A percentile compares a stretch with the other conserved stretches of the same genome.
Conservation (phyloP, 2,113 vertebrate species). For the Pelecanus crispus region DNA sequence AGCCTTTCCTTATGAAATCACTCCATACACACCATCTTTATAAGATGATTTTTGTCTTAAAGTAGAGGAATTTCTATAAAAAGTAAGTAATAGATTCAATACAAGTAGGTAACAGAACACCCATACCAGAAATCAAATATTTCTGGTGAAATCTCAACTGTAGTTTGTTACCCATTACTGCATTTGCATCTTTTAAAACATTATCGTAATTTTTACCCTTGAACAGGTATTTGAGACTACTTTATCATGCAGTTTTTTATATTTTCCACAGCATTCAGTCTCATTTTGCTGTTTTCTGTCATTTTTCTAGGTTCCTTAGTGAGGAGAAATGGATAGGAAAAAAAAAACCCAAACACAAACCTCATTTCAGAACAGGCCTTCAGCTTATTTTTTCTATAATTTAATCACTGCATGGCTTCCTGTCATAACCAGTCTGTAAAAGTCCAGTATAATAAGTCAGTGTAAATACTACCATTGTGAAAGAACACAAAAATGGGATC, state of each 20-base stretch:
- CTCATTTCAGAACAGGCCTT: not conserved
- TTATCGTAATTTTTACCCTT: not conserved
- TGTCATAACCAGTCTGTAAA: not conserved
- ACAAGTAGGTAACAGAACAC: not conserved
- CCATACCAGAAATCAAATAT: not conserved
- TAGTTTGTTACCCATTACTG: not conserved
- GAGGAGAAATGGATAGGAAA: not conserved
- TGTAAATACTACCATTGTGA: not conserved
- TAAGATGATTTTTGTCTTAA: not conserved
- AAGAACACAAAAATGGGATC: not conserved
- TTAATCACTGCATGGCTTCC: not conserved
- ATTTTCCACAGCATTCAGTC: not conserved
- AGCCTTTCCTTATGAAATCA: not conserved
- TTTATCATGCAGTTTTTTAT: not conserved
- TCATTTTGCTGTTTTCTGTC: not conserved
- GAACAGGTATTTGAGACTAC: not conserved
- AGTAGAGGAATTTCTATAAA: not conserved
- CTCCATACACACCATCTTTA: not conserved
- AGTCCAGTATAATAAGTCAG: not conserved
- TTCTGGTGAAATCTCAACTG: not conserved
- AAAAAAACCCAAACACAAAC: not conserved
- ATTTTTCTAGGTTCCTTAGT: not conserved
- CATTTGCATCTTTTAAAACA: not conserved
- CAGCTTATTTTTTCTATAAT: not conserved
- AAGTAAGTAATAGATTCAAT: not conserved